A percentile compares a stretch with the other conserved stretches of the same genome.
phyloP scores from a whole-genome alignment of 1,140 invertebrate species.

The Pissodes strobi region DNA sequence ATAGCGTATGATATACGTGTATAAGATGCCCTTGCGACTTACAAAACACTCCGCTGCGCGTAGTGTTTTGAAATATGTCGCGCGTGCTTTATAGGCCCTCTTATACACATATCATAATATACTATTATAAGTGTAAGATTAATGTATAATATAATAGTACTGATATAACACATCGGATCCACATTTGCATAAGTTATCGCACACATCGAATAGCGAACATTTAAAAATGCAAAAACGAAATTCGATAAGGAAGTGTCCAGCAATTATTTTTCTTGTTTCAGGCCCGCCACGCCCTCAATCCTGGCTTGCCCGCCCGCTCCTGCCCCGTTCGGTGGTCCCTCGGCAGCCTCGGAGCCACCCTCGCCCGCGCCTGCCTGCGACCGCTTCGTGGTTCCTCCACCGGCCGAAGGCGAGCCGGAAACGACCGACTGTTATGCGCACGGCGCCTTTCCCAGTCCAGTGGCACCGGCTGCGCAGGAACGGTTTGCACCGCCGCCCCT shows the following conservation, averaged over 20 bases:
- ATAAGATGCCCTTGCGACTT: too few species aligned
- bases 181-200: too few species aligned
- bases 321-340: slow-evolving; percentile 8
- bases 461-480: slow-evolving; percentile 45
- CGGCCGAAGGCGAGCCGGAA: slow-evolving; percentile 42
- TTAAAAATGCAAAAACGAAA: too few species aligned
- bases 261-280: slow-evolving; percentile 6
- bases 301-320: slow-evolving; percentile 30
- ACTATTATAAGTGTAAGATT: too few species aligned
- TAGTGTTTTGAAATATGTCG: too few species aligned
- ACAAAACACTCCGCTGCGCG: too few species aligned
- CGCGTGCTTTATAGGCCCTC: too few species aligned
- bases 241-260: not conserved
- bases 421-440: slow-evolving; percentile 53
- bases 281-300: slow-evolving; percentile 25
- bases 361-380: slow-evolving; percentile 55
- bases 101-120: too few species aligned
- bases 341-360: slow-evolving; percentile 50
- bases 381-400: slow-evolving; percentile 53
- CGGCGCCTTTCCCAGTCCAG: slow-evolving; percentile 52
- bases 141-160: too few species aligned
- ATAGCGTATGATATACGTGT: too few species aligned
- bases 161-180: too few species aligned
- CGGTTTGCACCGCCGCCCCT: slow-evolving; percentile 53
- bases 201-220: too few species aligned